Base-by-base conservation (phyloP, 1,140 invertebrate species). In the Trachymyrmex cornetzi region DNA sequence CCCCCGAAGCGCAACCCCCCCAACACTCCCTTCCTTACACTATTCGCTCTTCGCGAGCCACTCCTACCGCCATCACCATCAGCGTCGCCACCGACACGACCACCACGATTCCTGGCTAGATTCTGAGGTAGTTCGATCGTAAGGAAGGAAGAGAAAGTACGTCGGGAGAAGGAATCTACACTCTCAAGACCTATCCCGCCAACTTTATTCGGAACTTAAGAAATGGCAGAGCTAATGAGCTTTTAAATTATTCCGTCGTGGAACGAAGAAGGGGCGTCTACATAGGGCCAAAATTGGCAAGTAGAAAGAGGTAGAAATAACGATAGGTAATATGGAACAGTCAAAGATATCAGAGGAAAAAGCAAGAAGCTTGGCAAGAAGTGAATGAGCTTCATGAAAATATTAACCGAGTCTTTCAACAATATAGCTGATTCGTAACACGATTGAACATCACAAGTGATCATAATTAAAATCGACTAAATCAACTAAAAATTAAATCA, bases 151-250 rank as follows among this genome's bases (percentile, higher is more conserved):
- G 87, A 90, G 87, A 50, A 77, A 86, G 38, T 50, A 84, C 55
- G 48, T 6, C 5, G 69, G 16, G 5, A 50, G 34, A 48, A 50
- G 74, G 63, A 75, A 77, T 69, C 86, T 50, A 59, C 55, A 55
- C 55, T 63, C 75, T 86, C 77, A 88, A 85, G 86, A 90, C 77
- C 69, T 50, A 59, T 63, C 59, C 86, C 77, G 71, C 90, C 87
- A 93, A 92, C 92, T 94, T 93, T 93, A 93, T 93, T 90, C 89
- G 77, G 82, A 93, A 93, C 87, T 92, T 92, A 94, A 93, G 93
- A 94, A 93, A 93, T 93, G 93, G 92, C 92, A 90, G 89, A 92
- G 93, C 93, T 94, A 94, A 94, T 93, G 93, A 94, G 93, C 93
- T 93, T 94, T 93, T 94, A 93, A 94, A 94, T 94, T 94, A 94